Conservation (phyloP, 2,888 invertebrate species). For the Plagiodera versicolora region DNA sequence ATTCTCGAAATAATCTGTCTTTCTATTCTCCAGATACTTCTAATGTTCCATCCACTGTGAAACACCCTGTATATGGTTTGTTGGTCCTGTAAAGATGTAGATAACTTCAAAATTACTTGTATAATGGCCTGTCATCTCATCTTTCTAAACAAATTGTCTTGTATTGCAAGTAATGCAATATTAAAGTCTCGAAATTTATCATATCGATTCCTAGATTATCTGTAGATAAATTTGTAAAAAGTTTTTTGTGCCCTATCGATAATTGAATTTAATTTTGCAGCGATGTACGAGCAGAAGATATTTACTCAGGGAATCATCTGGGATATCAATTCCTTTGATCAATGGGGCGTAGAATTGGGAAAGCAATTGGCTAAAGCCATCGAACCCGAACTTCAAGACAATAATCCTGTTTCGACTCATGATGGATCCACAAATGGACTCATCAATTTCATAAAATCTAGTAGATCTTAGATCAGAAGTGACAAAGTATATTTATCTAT, state of each 20-base stretch:
- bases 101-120: too few relatives aligned
- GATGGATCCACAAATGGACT: conserved; percentile 97
- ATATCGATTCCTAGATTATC: too few relatives aligned
- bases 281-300: conserved; percentile 98
- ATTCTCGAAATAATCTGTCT: too few relatives aligned
- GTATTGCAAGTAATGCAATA: too few relatives aligned
- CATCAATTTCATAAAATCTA: conserved; percentile 86
- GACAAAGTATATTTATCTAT: background rate
- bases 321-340: conserved; percentile 99
- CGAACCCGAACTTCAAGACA: conserved; percentile 84
- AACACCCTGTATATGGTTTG: too few relatives aligned
- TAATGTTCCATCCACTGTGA: too few relatives aligned
- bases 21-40: too few relatives aligned
- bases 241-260: background rate
- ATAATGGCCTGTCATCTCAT: too few relatives aligned
- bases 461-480: conserved; percentile 28
- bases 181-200: too few relatives aligned
- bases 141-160: too few relatives aligned
- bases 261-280: conserved; percentile 57
- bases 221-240: too few relatives aligned
- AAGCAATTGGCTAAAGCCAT: conserved; percentile 99
- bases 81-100: too few relatives aligned
- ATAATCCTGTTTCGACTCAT: conserved; percentile 71
- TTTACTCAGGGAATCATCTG: conserved; percentile 98
- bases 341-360: conserved; percentile 99